Conservation (phyloP, 1,140 invertebrate genomes). For the Mycetomoellerius zeteki region DNA sequence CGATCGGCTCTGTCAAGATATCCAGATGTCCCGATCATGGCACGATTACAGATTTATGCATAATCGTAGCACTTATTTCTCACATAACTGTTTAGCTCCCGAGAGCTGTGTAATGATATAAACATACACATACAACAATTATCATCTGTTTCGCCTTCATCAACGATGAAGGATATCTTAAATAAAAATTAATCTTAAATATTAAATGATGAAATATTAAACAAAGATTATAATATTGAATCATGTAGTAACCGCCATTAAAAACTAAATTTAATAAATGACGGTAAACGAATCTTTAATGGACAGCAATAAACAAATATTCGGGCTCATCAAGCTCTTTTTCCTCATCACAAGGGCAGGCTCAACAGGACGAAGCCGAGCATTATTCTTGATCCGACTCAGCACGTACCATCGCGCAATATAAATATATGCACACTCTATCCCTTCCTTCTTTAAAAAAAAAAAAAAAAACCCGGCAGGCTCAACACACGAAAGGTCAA, state of each 20-base stretch:
- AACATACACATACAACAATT: neutral
- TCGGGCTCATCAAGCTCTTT: slow-evolving; percentile 33
- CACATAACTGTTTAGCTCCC: slow-evolving; percentile 44
- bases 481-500: slow-evolving; percentile 68
- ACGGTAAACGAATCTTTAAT: neutral
- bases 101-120: slow-evolving; percentile 25
- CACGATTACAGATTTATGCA: slow-evolving; percentile 49
- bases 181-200: slow-evolving; percentile 1
- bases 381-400: slow-evolving; percentile 49
- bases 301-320: slow-evolving; percentile 1
- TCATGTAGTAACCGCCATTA: neutral
- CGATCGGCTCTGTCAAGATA: slow-evolving; percentile 45
- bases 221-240: neutral
- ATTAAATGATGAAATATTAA: neutral
- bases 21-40: slow-evolving; percentile 36
- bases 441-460: neutral
- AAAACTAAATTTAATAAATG: slow-evolving; percentile 7
- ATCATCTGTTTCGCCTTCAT: slow-evolving; percentile 1
- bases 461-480: slow-evolving; percentile 30
- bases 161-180: neutral
- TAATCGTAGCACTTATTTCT: slow-evolving; percentile 30
- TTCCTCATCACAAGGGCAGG: slow-evolving; percentile 23
- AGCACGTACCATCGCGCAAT: slow-evolving; percentile 51
- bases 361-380: slow-evolving; percentile 55
- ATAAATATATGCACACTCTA: slow-evolving; percentile 40